Evolutionary conservation across 2,797 vertebrate genomes (phyloP), one percentile per base, ranked within the genome.

Genomic region (Anas capensis): DNA sequence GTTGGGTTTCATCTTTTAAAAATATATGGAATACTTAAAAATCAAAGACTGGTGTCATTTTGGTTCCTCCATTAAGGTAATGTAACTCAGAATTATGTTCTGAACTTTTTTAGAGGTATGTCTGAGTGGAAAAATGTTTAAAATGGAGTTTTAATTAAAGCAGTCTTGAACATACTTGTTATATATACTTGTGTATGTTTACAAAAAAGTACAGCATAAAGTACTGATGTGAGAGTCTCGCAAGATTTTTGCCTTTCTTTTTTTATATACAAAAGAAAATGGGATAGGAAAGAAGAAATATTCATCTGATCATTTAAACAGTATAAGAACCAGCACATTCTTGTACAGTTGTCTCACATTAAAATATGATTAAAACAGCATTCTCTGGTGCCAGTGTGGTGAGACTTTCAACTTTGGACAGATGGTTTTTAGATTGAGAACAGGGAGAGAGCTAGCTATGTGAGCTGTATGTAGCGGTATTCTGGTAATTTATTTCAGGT

Each of bases 401-500:
- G 16, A 26, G 4, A 46, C 17, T 70, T 81, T 10, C 15, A 81
- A 18, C 4, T 53, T 49, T 23, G 70, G 56, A 16, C 23, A 83
- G n/a, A 7, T 72, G 4, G 8, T 56, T 76, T 81, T 90, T n/a
- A 2, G 11, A 29, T 82, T 6, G 48, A 65, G 8, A 19, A 17
- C 44, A 31, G 78, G 27, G 21, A 72, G 31, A 31, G 21, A 71
- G 2, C 24, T 88, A 48, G 14, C 48, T 54, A 1, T 60, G 4
- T 31, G n/a, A 61, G 26, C 31, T 84, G 5, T 68, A 6, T 68
- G 8, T 49, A 23, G 11, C 53, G 14, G 7, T 66, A 16, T 26
- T 83, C 21, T 76, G 29, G 10, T 81, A 81, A 49, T 81, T 81
- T 77, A 65, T 44, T 92, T 72, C 36, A 80, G 36, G 3, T 46